A percentile compares a stretch with the other conserved stretches of the same genome.
phyloP scores from a whole-genome alignment of 2,888 invertebrate species.

The Dolomedes plantarius region DNA sequence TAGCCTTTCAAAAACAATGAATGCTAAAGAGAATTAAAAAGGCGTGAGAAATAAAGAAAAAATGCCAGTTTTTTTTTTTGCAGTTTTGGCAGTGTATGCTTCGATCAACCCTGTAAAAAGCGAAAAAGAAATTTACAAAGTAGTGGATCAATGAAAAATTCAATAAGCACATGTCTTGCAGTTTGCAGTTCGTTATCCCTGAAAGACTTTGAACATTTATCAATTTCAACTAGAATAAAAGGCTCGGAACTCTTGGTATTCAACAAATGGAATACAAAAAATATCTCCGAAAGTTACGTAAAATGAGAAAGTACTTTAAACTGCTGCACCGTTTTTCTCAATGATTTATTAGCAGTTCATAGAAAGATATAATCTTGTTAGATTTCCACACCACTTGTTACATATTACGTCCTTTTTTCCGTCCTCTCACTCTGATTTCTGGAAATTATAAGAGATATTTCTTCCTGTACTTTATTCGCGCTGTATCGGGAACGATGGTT shows the following conservation, averaged over 20 bases:
- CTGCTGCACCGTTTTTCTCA: not conserved
- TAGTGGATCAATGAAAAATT: constrained; percentile 1
- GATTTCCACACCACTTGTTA: not conserved
- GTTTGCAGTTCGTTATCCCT: not conserved
- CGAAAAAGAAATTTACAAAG: no score
- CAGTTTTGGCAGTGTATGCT: no score
- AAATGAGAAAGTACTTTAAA: constrained; percentile 5
- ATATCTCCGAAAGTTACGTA: not conserved
- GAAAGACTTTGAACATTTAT: constrained; percentile 14
- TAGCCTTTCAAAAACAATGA: no score
- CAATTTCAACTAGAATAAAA: not conserved
- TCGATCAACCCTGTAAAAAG: no score
- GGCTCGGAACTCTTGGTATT: not conserved
- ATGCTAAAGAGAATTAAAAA: no score
- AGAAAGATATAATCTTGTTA: not conserved
- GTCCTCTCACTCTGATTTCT: not conserved
- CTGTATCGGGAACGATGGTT: no score
- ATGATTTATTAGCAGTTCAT: constrained; percentile 12
- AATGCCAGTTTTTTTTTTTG: no score
- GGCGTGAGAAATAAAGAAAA: no score
- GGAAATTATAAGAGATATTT: no score
- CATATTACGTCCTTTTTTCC: not conserved
- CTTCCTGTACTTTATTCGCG: no score
- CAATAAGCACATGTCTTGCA: not conserved
- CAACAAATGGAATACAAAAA: not conserved